These are phyloP conservation scores for Rhynchotus rufescens DNA, from an alignment of 2,797 vertebrate species.

Conservation along the genomic window DNA sequence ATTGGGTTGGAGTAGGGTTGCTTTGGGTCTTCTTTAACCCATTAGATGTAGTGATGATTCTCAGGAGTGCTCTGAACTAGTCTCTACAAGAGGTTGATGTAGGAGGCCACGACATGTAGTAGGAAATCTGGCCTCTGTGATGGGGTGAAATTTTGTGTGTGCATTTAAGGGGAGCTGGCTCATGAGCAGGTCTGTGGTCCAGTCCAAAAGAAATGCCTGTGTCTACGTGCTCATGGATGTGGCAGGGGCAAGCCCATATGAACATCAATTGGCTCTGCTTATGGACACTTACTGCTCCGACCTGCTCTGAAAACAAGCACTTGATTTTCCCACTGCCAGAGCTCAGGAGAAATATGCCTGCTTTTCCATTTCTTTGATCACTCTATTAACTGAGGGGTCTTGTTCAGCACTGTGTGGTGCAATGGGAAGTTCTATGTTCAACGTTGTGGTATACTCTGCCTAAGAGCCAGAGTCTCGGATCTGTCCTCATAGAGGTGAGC, in stretches of 20 bases:
- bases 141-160: too few relatives aligned
- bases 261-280: neutral
- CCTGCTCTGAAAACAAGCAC: neutral
- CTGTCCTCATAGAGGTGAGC: neutral
- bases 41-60: neutral
- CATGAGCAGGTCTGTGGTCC: neutral
- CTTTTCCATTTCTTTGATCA: neutral
- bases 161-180: neutral
- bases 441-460: neutral
- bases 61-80: neutral
- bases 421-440: neutral
- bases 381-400: neutral
- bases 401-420: neutral
- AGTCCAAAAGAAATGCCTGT: neutral
- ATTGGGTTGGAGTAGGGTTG: neutral
- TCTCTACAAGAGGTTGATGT: neutral
- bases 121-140: neutral
- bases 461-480: neutral
- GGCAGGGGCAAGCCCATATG: neutral
- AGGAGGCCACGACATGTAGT: neutral
- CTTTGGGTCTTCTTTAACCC: neutral
- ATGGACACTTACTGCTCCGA: neutral
- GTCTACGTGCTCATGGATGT: neutral
- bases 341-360: neutral
- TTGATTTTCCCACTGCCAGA: neutral